Base-by-base conservation (phyloP, 2,888 invertebrate genomes). In the Acrocyrtus sp. region DNA sequence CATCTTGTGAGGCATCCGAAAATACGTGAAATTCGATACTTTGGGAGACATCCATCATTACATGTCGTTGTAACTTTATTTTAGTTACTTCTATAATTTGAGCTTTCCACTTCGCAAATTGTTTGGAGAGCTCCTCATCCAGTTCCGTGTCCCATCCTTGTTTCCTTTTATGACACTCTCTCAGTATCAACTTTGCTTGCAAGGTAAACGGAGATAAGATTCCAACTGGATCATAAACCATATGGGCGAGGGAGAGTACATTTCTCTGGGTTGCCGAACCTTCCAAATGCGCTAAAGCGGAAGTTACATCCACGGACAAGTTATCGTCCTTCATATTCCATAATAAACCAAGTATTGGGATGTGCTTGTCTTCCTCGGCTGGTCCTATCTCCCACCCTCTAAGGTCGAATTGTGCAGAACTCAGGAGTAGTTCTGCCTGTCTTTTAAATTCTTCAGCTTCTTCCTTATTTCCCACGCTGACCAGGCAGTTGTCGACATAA, bases 341-440 rank as follows among this genome's bases (percentile, higher is more conserved):
- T 8, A 4, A 1, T 27, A 58, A 24, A 15, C 58, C 58, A 3
- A 58, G 45, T 2, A 58, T 10, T 8, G 45, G 17, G 2, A 58
- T 27, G 1, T 3, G 5, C 2, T 58, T 58, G 5, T 45, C 27
- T 8, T n/a, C 45, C 2, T 26, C 27, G 2, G 24, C n/a, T 1
- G 2, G 8, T n/a, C 57, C 43, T 24, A 43, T 15, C 45, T 58
- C 58, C 58, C 58, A 58, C 17, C 61, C 50, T 17, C 61, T 3
- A 1, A 61, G 26, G 29, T 61, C 41, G 12, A 61, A 29, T 1
- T 24, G 12, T 2, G 58, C 58, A 10, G 43, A 8, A 1, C 17
- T 1, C 3, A 58, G 10, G 10, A 58, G 15, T 15, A 26, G 2
- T 1, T 17, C 2, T 5, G 58, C 2, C 39, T 58, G 1, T 3